Evolutionary conservation across 2,888 invertebrate species (phyloP), one percentile per base, ranked within the genome.

Genomic region (Lepetodrilus schrolli): DNA sequence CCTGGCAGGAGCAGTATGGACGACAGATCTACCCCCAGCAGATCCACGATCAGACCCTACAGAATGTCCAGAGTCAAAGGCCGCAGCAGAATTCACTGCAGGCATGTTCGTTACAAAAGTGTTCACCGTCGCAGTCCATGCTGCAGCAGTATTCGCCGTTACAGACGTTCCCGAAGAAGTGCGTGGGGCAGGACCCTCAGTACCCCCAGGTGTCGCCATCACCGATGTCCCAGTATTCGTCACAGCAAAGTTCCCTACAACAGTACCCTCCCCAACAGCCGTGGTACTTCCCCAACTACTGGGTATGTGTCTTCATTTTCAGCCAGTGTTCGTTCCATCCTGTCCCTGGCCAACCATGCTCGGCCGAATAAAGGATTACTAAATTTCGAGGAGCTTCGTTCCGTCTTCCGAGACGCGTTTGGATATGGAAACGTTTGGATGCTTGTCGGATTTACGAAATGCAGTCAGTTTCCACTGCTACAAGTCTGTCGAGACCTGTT

Each of bases 251-350:
- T 34, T 34, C 58, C 23, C 34, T 58, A 5, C 58, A 58, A 58
- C 58, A 58, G 30, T 58, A 58, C 34, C 34, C 58, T 17, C 17
- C 58, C n/a, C 58, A 58, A n/a, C 58, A 58, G 30, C 58, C 58
- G 34, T 58, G 58, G 58, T 58, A 58, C 58, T 58, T 58, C 30
- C 58, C 58, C 30, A 58, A 58, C 30, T 58, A 58, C 58, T 58
- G 58, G 58, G 58, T 58, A 58, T 58, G 58, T 58, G 8, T 30
- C n/a, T 17, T 43, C 43, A 43, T n/a, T n/a, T n/a, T n/a, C n/a
- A n/a, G n/a, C n/a, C n/a, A n/a, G n/a, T n/a, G n/a, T n/a, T n/a
- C n/a, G n/a, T n/a, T n/a, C n/a, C n/a, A n/a, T n/a, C n/a, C n/a
- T n/a, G n/a, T n/a, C n/a, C n/a, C n/a, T n/a, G n/a, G n/a, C n/a